Base-by-base conservation (phyloP, 2,797 vertebrate species). In the Octomys mimax region DNA sequence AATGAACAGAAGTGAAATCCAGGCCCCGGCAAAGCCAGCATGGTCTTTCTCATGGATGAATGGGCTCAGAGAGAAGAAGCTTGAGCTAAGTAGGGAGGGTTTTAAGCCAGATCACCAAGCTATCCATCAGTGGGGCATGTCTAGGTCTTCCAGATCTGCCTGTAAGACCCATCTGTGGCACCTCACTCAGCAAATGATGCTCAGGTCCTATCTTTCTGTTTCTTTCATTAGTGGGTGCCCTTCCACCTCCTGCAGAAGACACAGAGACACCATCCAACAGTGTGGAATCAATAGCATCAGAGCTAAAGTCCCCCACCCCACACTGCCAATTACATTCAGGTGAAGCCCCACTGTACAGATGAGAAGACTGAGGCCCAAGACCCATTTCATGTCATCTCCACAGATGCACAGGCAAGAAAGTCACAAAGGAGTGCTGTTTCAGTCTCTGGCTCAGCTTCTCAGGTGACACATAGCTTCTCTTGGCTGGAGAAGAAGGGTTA, bases 381-480 rank as follows among this genome's bases (percentile, higher is more conserved):
- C n/a, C 42, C 83, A 79, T 57, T 78, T 18, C 28, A 14, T 78
- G 70, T 75, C 59, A 66, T 26, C 31, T 68, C 78, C 81, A 79
- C 59, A 64, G 42, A 89, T 33, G 89, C 64, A 91, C 2, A 68
- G 61, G 33, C 79, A 49, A 86, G 86, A 89, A 28, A 94, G 68
- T 26, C 88, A 42, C 57, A 83, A 54, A 73, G 5, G 26, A 84
- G 59, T 6, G 16, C 19, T 9, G 16, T 89, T 46, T 49, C 28
- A 24, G 31, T 94, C 68, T 80, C 90, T 68, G 52, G 39, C 49
- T 94, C 18, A 9, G 68, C 85, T 80, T 0, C 0, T 94, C 54
- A 90, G 85, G 92, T 28, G 87, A 93, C 73, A 92, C 84, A 39
- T 14, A 71, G 39, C 59, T 93, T 84, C 91, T 71, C 14, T 39